Evolutionary conservation across 1,140 invertebrate species (phyloP).

Genomic region (Aphelinus certus): DNA sequence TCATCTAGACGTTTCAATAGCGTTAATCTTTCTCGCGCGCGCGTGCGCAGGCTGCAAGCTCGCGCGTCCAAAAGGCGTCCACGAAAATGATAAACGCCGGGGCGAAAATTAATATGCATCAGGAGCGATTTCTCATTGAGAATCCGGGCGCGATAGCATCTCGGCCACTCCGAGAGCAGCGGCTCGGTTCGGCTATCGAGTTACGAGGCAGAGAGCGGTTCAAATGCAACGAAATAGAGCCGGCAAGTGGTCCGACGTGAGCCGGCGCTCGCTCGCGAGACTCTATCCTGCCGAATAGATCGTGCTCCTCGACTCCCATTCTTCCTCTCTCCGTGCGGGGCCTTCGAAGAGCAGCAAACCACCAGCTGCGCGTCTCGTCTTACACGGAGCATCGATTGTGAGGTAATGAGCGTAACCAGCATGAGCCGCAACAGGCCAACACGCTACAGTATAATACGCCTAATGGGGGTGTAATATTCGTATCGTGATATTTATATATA

Average conservation of each 20-base stretch:
- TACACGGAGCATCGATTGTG: slow-evolving; percentile 1
- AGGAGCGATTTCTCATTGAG: slow-evolving; percentile 28
- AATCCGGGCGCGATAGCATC: slow-evolving; percentile 13
- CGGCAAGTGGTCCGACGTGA: too few species aligned
- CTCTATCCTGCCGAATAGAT: too few species aligned
- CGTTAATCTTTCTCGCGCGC: not conserved
- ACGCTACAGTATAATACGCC: not conserved
- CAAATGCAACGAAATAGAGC: too few species aligned
- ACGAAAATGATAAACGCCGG: slow-evolving; percentile 28
- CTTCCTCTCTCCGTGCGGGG: not conserved
- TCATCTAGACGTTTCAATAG: slow-evolving; percentile 7
- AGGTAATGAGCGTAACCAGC: not conserved
- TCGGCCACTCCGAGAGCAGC: not conserved
- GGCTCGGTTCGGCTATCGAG: not conserved
- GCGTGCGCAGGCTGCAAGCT: too few species aligned
- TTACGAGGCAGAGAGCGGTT: not conserved
- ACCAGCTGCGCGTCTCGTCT: not conserved
- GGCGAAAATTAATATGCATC: slow-evolving; percentile 29
- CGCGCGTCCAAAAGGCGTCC: too few species aligned
- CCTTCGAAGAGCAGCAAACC: too few species aligned
- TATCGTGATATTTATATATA: not conserved
- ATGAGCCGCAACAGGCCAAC: too few species aligned
- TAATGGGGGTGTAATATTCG: not conserved
- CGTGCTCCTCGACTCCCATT: not conserved
- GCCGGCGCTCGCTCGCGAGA: too few species aligned